Conservation (phyloP, 2,113 vertebrate genomes). For the Heterocephalus glaber region DNA sequence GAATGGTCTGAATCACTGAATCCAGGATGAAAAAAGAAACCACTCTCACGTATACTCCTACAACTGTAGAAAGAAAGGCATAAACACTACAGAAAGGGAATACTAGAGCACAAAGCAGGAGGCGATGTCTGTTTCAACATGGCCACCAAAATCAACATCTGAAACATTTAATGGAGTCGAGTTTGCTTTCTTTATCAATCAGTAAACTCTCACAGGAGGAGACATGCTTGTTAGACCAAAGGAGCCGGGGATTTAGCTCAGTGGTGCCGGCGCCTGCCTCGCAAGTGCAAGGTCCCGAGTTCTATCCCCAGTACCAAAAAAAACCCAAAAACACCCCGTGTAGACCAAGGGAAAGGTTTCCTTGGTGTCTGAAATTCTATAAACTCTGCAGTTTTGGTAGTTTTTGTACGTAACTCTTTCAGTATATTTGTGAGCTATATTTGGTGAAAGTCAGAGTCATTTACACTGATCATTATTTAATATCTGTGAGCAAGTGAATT, state of each 20-base stretch:
- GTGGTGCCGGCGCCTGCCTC: too few species aligned
- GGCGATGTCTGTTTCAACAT: not conserved
- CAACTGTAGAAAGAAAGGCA: not conserved
- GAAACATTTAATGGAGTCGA: not conserved
- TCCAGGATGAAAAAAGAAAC: conserved; percentile 43
- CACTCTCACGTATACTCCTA: not conserved
- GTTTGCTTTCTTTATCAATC: not conserved
- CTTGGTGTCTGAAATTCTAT: not conserved
- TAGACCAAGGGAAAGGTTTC: not conserved
- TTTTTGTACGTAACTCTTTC: not conserved
- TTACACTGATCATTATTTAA: not conserved
- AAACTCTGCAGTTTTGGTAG: not conserved
- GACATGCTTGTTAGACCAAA: not conserved
- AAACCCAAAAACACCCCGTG: too few species aligned
- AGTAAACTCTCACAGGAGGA: not conserved
- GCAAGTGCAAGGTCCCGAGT: too few species aligned
- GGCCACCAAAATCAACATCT: not conserved
- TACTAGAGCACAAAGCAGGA: not conserved
- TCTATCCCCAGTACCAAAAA: too few species aligned
- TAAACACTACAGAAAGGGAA: not conserved
- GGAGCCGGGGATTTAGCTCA: too few species aligned
- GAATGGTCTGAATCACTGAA: conserved; percentile 11
- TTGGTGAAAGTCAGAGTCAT: conserved; percentile 34
- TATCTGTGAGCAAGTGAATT: not conserved
- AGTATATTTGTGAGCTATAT: not conserved